Base-by-base conservation (phyloP, 37 sponge, comb jelly and placozoan species). In the Lycopodina hypogea region DNA sequence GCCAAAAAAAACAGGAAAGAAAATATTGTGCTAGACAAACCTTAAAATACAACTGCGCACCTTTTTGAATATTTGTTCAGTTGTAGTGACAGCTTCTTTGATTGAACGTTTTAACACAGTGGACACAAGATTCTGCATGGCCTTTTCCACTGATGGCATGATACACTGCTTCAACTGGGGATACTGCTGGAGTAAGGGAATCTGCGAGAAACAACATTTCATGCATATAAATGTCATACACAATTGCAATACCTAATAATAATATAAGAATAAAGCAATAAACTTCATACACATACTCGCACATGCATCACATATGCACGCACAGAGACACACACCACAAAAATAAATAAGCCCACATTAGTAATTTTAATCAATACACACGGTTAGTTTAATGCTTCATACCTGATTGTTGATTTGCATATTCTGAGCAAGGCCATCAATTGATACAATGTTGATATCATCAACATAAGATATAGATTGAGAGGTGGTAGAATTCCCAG, bases 11-110 rank as follows among this genome's bases (percentile, higher is more conserved):
- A 71, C 38, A 67, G 3, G 38, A n/a, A 9, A 71, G 7, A 35
- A 71, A 8, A 37, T 22, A 42, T 6, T 3, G 24, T 26, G n/a
- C 12, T 35, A 17, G 42, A 28, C 21, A 67, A 36, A n/a, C 21
- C 36, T 2, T 34, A 3, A 30, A 18, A 15, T 9, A 8, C 60
- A 59, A n/a, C 7, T 42, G 33, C 36, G 4, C 41, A 95, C 96
- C 85, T 98, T 98, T 74, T 91, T 96, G 52, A 98, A 73, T 64
- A 98, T 89, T 62, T 95, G 86, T 48, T 98, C 99, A 48, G 96
- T 87, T 29, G 99, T 98, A 24, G 96, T 93, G 39, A 95, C 80
- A 22, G 94, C 97, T 59, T 93, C 96, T 77, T 96, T 96, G 77
- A 93, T 93, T 56, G 96, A 88, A 51, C 97, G 74, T 51, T 98